Conservation (phyloP, 2,113 vertebrate genomes). For the Buteo buteo region DNA sequence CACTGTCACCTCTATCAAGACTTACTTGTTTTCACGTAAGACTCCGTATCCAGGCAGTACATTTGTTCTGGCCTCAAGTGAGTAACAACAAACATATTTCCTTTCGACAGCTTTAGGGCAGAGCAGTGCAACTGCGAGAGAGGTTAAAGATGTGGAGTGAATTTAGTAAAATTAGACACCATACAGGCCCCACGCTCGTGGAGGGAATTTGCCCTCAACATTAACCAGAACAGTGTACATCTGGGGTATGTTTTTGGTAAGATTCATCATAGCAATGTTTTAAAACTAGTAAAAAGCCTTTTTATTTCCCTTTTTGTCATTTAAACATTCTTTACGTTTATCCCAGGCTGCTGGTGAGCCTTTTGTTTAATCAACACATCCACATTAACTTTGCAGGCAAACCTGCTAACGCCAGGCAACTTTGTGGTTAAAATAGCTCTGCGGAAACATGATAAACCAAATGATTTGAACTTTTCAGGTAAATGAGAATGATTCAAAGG, state of each 20-base stretch:
- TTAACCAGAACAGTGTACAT: background rate
- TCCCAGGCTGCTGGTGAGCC: background rate
- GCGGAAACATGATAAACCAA: accelerated
- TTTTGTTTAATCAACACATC: background rate
- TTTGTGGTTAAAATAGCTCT: background rate
- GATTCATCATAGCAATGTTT: background rate
- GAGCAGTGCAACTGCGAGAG: background rate
- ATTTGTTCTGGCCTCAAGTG: background rate
- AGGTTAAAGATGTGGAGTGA: background rate
- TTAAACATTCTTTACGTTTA: background rate
- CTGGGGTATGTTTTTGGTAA: background rate
- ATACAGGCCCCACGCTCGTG: background rate
- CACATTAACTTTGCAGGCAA: background rate
- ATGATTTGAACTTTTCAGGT: background rate
- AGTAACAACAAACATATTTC: background rate
- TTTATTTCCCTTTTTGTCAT: background rate
- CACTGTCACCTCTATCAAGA: background rate
- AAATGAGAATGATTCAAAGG: background rate
- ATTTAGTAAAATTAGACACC: background rate
- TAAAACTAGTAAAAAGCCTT: background rate
- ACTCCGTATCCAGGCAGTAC: background rate
- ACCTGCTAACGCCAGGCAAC: background rate
- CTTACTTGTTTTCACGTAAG: background rate
- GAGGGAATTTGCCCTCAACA: background rate
- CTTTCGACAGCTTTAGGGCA: background rate